A percentile compares a stretch with the other conserved stretches of the same genome.
phyloP scores from a whole-genome alignment of 2,113 vertebrate genomes.

The Crotalus horridus region DNA sequence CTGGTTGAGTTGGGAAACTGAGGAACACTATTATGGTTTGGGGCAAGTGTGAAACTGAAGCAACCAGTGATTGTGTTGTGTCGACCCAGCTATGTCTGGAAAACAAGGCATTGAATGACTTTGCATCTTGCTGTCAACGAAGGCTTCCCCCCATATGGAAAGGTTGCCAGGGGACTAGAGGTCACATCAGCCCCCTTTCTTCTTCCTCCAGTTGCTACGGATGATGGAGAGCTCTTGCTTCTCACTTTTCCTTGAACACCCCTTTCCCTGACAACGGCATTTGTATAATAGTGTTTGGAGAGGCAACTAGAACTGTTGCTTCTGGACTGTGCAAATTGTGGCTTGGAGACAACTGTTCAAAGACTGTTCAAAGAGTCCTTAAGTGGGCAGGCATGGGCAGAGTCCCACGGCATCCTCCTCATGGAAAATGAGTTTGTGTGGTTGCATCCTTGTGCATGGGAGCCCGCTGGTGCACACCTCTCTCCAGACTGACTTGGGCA shows the following conservation, averaged over 20 bases:
- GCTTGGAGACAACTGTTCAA: too few relatives aligned
- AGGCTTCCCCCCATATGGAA: background rate
- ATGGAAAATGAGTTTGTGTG: background rate
- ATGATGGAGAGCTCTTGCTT: background rate
- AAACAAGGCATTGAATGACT: background rate
- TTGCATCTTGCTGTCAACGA: background rate
- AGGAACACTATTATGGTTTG: background rate
- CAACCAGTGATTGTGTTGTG: background rate
- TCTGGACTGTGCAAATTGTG: background rate
- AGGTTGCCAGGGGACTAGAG: conserved; percentile 7
- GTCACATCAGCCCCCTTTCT: conserved; percentile 23
- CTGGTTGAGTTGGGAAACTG: background rate
- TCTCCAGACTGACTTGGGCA: background rate
- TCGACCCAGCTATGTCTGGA: background rate
- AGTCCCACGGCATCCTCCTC: background rate
- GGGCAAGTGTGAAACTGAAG: background rate
- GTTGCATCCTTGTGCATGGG: background rate
- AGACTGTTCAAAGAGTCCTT: background rate
- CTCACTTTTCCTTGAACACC: background rate
- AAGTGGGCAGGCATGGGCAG: background rate
- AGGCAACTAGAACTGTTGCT: background rate
- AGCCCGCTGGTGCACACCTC: background rate
- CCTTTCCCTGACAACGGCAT: conserved; percentile 19
- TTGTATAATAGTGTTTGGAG: conserved; percentile 41
- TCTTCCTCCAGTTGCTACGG: background rate